A percentile compares a stretch with the other conserved stretches of the same genome.
Evolutionary conservation across 2,888 invertebrate species (phyloP).

Genomic region (Harpalus rubripes): DNA sequence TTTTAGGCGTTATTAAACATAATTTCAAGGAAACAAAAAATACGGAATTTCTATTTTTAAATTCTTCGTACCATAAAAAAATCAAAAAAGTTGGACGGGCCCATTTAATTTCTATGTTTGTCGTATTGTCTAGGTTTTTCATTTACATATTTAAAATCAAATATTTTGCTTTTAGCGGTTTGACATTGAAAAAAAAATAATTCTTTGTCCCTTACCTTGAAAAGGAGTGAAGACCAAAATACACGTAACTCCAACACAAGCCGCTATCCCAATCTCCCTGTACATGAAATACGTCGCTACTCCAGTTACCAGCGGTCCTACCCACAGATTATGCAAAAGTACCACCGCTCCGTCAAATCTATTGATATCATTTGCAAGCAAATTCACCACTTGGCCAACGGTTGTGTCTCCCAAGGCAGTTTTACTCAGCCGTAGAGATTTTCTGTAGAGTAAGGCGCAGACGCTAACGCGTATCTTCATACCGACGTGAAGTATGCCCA

Average conservation of each 20-base stretch:
- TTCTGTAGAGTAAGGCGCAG: conserved; percentile 90
- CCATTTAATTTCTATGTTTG: too few relatives aligned
- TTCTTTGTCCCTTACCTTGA: conserved; percentile 79
- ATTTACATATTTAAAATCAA: too few relatives aligned
- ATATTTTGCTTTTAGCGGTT: too few relatives aligned
- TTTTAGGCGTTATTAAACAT: too few relatives aligned
- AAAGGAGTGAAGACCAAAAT: conserved; percentile 87
- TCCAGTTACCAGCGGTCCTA: conserved; percentile 90
- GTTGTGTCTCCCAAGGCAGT: conserved; percentile 86
- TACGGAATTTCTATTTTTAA: too few relatives aligned
- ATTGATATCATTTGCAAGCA: conserved; percentile 93
- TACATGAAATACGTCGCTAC: conserved; percentile 85
- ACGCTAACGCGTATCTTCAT: conserved; percentile 91
- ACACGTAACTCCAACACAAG: conserved; percentile 85
- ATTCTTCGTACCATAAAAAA: too few relatives aligned
- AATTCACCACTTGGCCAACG: conserved; percentile 85
- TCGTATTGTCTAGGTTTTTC: too few relatives aligned
- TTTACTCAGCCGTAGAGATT: conserved; percentile 78
- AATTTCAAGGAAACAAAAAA: too few relatives aligned
- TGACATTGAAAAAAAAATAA: too few relatives aligned
- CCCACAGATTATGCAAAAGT: conserved; percentile 93
- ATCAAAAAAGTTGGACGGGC: too few relatives aligned
- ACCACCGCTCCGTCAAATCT: conserved; percentile 92
- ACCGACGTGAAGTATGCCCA: conserved; percentile 89
- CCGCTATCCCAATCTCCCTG: conserved; percentile 82